Evolutionary conservation across 2,797 vertebrate genomes (phyloP).

Genomic region (Urophycis tenuis): DNA sequence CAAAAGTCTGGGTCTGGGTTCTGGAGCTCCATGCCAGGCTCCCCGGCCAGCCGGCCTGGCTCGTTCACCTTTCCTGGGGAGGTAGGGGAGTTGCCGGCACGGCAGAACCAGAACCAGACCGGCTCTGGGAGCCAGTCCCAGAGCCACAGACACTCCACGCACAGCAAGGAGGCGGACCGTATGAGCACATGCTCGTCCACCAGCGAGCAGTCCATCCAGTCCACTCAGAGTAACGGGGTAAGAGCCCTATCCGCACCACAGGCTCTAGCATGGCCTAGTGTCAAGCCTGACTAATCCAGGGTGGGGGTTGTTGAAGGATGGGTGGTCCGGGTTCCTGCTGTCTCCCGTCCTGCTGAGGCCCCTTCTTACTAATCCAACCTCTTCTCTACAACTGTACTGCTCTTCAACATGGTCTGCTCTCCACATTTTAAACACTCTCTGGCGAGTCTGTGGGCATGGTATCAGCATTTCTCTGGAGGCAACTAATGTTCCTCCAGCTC

Average conservation of each 20-base stretch:
- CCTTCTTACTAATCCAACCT: slow-evolving; percentile 63
- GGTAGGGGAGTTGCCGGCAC: slow-evolving; percentile 78
- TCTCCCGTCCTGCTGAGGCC: slow-evolving; percentile 54
- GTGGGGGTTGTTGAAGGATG: slow-evolving; percentile 35
- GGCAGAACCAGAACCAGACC: slow-evolving; percentile 69
- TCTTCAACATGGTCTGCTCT: slow-evolving; percentile 45
- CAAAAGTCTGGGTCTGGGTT: slow-evolving; percentile 82
- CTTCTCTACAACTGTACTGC: slow-evolving; percentile 46
- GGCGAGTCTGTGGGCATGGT: slow-evolving; percentile 26
- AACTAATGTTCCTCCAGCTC: slow-evolving; percentile 33
- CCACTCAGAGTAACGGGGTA: slow-evolving; percentile 99
- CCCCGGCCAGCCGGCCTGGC: slow-evolving; percentile 91
- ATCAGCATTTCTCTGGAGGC: slow-evolving; percentile 16
- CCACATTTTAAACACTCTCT: slow-evolving; percentile 31
- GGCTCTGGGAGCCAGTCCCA: slow-evolving; percentile 50
- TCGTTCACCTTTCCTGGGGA: slow-evolving; percentile 97
- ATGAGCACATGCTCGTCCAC: slow-evolving; percentile 96
- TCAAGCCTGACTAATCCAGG: slow-evolving; percentile 52
- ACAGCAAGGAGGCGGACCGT: slow-evolving; percentile 98
- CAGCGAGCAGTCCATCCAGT: slow-evolving; percentile 98
- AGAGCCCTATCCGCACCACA: slow-evolving; percentile 73
- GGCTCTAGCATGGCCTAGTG: slow-evolving; percentile 68
- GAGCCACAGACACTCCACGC: slow-evolving; percentile 84
- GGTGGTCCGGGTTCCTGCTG: slow-evolving; percentile 47
- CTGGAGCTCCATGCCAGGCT: slow-evolving; percentile 95